phyloP scores from a whole-genome alignment of 2,888 invertebrate genomes.

The Gari tellinella region DNA sequence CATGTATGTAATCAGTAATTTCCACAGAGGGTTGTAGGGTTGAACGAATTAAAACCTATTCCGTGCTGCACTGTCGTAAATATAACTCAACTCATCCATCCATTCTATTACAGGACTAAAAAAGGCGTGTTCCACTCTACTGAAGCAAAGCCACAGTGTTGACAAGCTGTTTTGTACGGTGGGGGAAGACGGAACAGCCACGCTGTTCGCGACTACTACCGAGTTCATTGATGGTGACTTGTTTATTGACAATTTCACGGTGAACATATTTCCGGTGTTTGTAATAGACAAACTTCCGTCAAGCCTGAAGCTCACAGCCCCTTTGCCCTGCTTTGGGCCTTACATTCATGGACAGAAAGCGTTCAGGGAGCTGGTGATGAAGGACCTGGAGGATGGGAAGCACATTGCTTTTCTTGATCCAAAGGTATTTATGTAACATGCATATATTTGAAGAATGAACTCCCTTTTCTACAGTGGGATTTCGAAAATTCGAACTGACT shows the following conservation, averaged over 20 bases:
- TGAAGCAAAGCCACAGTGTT: conserved; percentile 52
- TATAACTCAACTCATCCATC: no score
- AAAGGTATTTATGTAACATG: conserved; percentile 36
- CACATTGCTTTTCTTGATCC: conserved; percentile 60
- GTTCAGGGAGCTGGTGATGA: conserved; percentile 45
- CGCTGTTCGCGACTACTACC: conserved; percentile 39
- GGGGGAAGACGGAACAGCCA: conserved; percentile 54
- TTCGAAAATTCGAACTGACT: no score
- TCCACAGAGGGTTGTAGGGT: no score
- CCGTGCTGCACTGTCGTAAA: no score
- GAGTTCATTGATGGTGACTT: conserved; percentile 48
- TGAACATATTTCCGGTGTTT: conserved; percentile 62
- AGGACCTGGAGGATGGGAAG: conserved; percentile 57
- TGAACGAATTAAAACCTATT: no score
- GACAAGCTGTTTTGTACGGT: conserved; percentile 44
- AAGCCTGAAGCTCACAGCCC: conserved; percentile 56
- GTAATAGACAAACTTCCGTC: conserved; percentile 57
- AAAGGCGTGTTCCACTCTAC: conserved; percentile 38
- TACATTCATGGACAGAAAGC: conserved; percentile 56
- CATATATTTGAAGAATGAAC: no score
- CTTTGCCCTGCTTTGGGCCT: conserved; percentile 61
- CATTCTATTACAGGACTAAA: conserved; percentile 30
- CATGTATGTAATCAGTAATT: no score
- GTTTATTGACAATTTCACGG: conserved; percentile 33
- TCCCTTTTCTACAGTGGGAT: no score